These are phyloP conservation scores for Tapera naevia DNA, from an alignment of 2,797 vertebrate species.

Conservation along the genomic window DNA sequence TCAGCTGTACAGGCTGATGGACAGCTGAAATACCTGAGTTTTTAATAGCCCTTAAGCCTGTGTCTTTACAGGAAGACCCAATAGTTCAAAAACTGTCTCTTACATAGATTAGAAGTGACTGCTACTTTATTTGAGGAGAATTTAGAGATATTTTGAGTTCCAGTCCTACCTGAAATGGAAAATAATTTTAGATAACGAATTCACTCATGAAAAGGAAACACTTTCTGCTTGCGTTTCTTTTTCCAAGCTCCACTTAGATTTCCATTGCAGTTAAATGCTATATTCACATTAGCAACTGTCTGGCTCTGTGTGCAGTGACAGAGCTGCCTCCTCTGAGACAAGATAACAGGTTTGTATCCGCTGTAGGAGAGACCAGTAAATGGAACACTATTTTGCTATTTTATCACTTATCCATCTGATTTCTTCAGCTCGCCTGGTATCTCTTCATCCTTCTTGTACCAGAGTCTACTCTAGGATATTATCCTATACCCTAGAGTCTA, in stretches of 20 bases:
- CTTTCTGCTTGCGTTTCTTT: background rate
- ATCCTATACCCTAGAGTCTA: background rate
- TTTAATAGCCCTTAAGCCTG: conserved; percentile 8
- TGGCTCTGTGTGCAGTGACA: background rate
- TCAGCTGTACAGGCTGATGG: background rate
- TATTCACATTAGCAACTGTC: background rate
- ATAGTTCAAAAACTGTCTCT: conserved; percentile 1
- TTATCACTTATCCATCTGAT: background rate
- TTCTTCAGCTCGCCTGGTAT: background rate
- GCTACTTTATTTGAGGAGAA: background rate
- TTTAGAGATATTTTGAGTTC: background rate
- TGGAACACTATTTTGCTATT: background rate
- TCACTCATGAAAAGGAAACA: background rate
- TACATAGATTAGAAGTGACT: background rate
- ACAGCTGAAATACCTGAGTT: background rate
- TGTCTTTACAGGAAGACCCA: background rate
- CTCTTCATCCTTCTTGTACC: background rate
- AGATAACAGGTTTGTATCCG: background rate
- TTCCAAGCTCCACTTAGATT: background rate
- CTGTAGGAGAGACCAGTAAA: background rate
- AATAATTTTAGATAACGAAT: background rate
- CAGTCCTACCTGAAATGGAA: background rate
- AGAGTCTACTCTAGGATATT: background rate
- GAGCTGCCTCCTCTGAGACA: background rate
- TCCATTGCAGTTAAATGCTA: background rate